Base-by-base conservation (phyloP, 2,113 vertebrate species). In the Tympanuchus pallidicinctus region DNA sequence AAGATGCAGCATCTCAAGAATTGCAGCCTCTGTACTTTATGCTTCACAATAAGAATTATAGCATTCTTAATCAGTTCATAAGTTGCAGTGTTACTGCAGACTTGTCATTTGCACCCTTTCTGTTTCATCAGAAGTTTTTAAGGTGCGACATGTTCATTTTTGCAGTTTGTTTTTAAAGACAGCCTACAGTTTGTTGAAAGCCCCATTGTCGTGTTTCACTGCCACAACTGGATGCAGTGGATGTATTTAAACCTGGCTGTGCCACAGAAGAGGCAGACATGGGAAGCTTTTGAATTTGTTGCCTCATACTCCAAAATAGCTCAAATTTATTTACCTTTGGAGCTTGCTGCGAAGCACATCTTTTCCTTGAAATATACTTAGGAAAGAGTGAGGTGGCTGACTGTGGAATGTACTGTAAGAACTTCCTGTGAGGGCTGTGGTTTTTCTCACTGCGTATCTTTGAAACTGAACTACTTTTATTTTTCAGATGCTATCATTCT, bases 291-390 rank as follows among this genome's bases (percentile, higher is more conserved):
- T 2, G 13, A 63, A 27, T 80, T 87, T 77, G 24, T 83, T 93
- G 65, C 60, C 22, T 90, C 3, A 2, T 5, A 1, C 19, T 74
- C 61, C 42, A 47, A 64, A 94, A 90, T 28, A 90, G 14, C 61
- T 88, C 34, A 12, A 8, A 61, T 82, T 67, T 69, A 40, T 92
- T 93, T 90, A 86, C 86, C 28, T 77, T 92, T 47, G 76, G 80
- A 85, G 17, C 57, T 28, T 91, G 47, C 69, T 94, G 57, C 65
- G 52, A 90, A 78, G 47, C 30, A 34, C 13, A 15, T 82, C 15
- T 76, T 76, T 65, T 89, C 67, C 48, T 60, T 86, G 61, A 86
- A 88, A 81, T 28, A 24, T 25, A 6, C 22, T 67, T 77, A 73
- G 90, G 72, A 83, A 60, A 42, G 60, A 56, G 42, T 91, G 76